These are phyloP conservation scores for Anthoptus insignis DNA, from an alignment of 2,888 invertebrate genomes.

Conservation along the genomic window DNA sequence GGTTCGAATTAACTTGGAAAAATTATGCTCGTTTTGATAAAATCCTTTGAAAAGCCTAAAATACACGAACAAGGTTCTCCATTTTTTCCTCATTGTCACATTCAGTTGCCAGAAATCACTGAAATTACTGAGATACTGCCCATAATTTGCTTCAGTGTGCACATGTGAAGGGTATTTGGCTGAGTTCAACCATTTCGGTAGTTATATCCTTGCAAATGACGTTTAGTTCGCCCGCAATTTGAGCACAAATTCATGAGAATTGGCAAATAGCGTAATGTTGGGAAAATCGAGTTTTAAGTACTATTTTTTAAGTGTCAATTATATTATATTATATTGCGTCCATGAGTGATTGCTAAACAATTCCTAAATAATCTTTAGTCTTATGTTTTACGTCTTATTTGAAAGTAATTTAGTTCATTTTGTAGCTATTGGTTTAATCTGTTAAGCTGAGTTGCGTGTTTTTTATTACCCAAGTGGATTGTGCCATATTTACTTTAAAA, in stretches of 20 bases:
- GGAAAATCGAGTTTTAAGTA: background rate
- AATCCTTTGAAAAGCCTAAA: no score
- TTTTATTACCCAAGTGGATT: no score
- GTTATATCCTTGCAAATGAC: constrained; percentile 36
- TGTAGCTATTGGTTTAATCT: no score
- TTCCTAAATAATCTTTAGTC: no score
- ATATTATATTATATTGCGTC: no score
- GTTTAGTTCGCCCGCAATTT: constrained; percentile 29
- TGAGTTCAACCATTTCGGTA: constrained; percentile 11
- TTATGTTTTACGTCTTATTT: no score
- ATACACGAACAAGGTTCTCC: background rate
- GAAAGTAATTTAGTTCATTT: no score
- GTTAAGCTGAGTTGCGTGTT: no score
- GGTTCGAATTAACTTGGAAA: no score
- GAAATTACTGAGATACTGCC: constrained; percentile 35
- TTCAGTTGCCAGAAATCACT: constrained; percentile 27
- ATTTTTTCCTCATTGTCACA: constrained; percentile 23
- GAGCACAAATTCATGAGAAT: constrained; percentile 24
- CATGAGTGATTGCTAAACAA: no score
- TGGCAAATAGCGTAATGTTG: constrained; percentile 20
- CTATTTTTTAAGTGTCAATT: background rate
- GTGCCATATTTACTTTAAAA: no score
- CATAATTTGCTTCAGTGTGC: constrained; percentile 32
- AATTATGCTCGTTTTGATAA: no score
- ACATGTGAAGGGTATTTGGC: constrained; percentile 31